phyloP scores from a whole-genome alignment of 1,140 invertebrate genomes.

The Diabrotica virgifera region DNA sequence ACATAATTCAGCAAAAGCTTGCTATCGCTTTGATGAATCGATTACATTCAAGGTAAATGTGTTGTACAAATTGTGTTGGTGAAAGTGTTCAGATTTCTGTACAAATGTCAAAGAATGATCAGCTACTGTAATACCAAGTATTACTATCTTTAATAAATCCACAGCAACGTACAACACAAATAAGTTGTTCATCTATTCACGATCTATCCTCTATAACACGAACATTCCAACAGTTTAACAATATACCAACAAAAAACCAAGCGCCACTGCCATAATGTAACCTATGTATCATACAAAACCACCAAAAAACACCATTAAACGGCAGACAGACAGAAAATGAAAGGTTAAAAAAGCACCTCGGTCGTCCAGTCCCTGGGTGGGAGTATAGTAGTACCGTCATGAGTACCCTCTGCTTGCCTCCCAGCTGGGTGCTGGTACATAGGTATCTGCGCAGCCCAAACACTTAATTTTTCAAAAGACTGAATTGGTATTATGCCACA shows the following conservation, averaged over 20 bases:
- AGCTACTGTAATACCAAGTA: too few species aligned
- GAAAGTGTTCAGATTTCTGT: too few species aligned
- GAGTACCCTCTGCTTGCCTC: conserved; percentile 54
- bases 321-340: conserved; percentile 29
- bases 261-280: conserved; percentile 17
- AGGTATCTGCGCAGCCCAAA: conserved; percentile 54
- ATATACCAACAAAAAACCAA: conserved; percentile 10
- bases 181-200: conserved; percentile 4
- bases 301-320: conserved; percentile 16
- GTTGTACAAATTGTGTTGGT: too few species aligned
- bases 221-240: conserved; percentile 5
- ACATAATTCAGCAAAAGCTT: too few species aligned
- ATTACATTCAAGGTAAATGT: too few species aligned
- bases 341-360: conserved; percentile 52
- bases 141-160: background rate
- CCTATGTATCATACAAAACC: background rate
- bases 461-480: conserved; percentile 22
- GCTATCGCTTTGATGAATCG: too few species aligned
- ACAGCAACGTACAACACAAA: conserved; percentile 4
- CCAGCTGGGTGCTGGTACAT: conserved; percentile 54
- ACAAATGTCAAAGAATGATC: too few species aligned
- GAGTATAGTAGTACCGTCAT: conserved; percentile 52
- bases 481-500: conserved; percentile 15
- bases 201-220: conserved; percentile 6
- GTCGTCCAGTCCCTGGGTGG: conserved; percentile 55